Conservation (phyloP, 2,113 vertebrate species). For the Ceuthmochares aereus region DNA sequence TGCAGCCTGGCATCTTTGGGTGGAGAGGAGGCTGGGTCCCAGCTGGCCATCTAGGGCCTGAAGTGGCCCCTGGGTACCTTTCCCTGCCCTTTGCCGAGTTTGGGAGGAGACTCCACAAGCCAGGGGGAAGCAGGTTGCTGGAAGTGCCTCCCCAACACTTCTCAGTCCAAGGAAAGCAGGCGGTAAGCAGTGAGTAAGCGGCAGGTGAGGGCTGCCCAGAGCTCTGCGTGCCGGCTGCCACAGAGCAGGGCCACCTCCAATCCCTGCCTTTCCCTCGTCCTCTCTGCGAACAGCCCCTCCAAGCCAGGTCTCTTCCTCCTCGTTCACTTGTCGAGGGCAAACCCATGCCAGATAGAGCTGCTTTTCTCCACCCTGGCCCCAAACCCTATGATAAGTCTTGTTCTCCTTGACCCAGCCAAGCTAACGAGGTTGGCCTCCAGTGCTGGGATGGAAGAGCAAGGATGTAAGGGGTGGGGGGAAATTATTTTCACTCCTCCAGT, state of each 20-base stretch:
- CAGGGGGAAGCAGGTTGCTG: neutral
- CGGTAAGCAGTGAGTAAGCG: neutral
- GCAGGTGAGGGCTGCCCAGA: neutral
- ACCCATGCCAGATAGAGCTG: neutral
- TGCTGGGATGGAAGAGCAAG: neutral
- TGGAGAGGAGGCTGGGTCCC: neutral
- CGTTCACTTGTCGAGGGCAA: neutral
- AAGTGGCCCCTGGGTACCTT: neutral
- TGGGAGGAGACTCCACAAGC: neutral
- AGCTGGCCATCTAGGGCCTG: neutral
- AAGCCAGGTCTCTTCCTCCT: neutral
- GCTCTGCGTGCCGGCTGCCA: fast-evolving
- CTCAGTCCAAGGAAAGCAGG: neutral
- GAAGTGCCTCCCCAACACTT: neutral
- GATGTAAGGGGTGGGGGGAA: neutral
- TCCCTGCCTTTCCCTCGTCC: neutral
- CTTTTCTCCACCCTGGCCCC: neutral
- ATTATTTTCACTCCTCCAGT: neutral
- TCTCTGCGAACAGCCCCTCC: neutral
- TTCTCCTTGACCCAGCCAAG: neutral
- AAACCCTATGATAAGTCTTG: neutral
- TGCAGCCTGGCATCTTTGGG: neutral
- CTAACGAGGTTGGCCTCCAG: fast-evolving
- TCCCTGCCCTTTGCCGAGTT: neutral
- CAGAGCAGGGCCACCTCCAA: fast-evolving